Conservation (phyloP, 2,113 vertebrate genomes). For the Pterocles burchelli region DNA sequence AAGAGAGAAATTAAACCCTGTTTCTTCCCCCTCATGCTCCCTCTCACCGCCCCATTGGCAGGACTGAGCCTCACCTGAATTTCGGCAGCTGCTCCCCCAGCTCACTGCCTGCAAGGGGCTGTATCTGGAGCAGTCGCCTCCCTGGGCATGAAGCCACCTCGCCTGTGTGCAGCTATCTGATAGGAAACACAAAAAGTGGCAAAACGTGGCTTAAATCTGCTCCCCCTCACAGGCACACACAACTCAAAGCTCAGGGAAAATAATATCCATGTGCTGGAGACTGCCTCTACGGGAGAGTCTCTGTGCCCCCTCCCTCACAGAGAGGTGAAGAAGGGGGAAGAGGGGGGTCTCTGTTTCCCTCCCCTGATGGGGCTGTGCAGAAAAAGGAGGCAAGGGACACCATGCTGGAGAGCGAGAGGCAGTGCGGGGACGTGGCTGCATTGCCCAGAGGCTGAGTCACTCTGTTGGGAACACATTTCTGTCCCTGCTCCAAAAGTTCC, state of each 20-base stretch:
- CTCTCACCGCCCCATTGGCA: accelerated
- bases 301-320: not conserved
- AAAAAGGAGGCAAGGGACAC: not conserved
- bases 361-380: not conserved
- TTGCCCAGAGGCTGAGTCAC: not conserved
- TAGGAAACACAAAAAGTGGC: not conserved
- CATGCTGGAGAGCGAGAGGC: accelerated
- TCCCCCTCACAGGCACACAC: not conserved
- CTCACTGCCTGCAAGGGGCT: not conserved
- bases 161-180: not conserved
- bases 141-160: not conserved
- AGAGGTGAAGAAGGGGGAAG: not conserved
- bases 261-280: not conserved
- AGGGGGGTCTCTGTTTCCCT: accelerated
- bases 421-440: accelerated
- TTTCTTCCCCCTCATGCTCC: not conserved
- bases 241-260: not conserved
- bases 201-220: constrained; percentile 23
- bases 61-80: not conserved
- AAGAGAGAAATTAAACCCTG: not conserved
- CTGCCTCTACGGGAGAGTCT: not conserved
- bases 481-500: not conserved
- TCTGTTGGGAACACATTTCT: not conserved
- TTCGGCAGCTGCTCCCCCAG: not conserved
- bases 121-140: not conserved